phyloP scores from a whole-genome alignment of 2,113 vertebrate species.

The Lutjanus erythropterus region DNA sequence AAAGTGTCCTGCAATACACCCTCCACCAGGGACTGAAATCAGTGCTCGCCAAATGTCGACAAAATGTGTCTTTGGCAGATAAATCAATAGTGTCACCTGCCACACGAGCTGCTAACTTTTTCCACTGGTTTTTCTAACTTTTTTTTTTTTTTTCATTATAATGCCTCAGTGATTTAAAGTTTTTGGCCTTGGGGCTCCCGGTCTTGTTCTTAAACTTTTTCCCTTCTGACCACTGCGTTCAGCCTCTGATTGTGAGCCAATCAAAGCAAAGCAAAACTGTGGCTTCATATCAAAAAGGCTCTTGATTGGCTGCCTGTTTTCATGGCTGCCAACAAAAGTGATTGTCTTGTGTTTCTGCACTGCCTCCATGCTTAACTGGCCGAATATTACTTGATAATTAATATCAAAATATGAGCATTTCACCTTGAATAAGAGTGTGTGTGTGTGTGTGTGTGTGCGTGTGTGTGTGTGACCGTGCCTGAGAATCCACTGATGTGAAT shows the following conservation, averaged over 20 bases:
- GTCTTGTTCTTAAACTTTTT: conserved; percentile 16
- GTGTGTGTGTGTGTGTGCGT: not conserved
- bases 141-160: conserved; percentile 8
- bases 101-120: not conserved
- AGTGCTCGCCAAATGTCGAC: conserved; percentile 28
- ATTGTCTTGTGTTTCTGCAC: not conserved
- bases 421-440: not conserved
- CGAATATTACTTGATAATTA: not conserved
- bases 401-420: conserved; percentile 10
- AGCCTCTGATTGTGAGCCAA: conserved; percentile 47
- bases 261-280: conserved; percentile 28
- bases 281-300: conserved; percentile 29
- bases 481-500: not conserved
- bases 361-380: conserved; percentile 10
- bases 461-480: not conserved
- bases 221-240: conserved; percentile 20
- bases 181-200: conserved; percentile 10
- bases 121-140: not conserved
- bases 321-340: not conserved
- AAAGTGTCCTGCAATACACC: not conserved
- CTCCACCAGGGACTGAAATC: conserved; percentile 26
- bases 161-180: conserved; percentile 32
- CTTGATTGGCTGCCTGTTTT: conserved; percentile 31
- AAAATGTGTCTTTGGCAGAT: conserved; percentile 20
- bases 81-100: conserved; percentile 53